Conservation (phyloP, 2,888 invertebrate genomes). For the Napeogenes inachia region DNA sequence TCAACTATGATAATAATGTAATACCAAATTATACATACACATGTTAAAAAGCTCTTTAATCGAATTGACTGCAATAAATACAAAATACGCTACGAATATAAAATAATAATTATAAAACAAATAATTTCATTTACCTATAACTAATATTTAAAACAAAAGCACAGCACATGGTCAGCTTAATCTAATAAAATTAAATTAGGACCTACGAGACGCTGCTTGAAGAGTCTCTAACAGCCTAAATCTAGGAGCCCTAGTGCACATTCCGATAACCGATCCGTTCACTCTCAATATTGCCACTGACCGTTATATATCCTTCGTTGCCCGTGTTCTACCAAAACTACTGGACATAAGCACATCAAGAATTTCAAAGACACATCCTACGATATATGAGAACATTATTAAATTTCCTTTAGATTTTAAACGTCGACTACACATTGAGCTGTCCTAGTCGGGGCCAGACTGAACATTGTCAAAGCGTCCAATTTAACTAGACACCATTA, state of each 20-base stretch:
- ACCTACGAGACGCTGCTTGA: constrained; percentile 62
- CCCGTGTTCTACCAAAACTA: constrained; percentile 60
- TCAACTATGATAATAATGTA: constrained; percentile 42
- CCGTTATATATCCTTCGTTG: constrained; percentile 24
- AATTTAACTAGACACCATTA: constrained; percentile 13
- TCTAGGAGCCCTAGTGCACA: constrained; percentile 68
- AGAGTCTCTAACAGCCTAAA: constrained; percentile 60
- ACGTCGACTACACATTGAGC: constrained; percentile 70
- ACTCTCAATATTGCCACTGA: constrained; percentile 18
- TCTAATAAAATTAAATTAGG: constrained; percentile 68
- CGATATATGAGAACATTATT: constrained; percentile 64
- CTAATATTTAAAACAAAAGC: constrained; percentile 76
- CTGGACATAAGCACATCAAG: constrained; percentile 74
- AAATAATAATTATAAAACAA: constrained; percentile 59
- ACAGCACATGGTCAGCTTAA: constrained; percentile 77
- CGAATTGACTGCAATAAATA: constrained; percentile 71
- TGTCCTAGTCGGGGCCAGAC: constrained; percentile 66
- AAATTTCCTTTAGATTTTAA: constrained; percentile 43
- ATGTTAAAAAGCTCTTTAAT: constrained; percentile 57
- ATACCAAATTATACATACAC: constrained; percentile 49
- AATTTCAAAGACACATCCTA: constrained; percentile 74
- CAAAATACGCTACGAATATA: constrained; percentile 56
- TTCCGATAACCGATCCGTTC: constrained; percentile 42
- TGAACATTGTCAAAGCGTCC: constrained; percentile 10
- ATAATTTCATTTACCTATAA: constrained; percentile 70